Conservation (phyloP, 2,113 vertebrate genomes). For the Nothoprocta perdicaria region DNA sequence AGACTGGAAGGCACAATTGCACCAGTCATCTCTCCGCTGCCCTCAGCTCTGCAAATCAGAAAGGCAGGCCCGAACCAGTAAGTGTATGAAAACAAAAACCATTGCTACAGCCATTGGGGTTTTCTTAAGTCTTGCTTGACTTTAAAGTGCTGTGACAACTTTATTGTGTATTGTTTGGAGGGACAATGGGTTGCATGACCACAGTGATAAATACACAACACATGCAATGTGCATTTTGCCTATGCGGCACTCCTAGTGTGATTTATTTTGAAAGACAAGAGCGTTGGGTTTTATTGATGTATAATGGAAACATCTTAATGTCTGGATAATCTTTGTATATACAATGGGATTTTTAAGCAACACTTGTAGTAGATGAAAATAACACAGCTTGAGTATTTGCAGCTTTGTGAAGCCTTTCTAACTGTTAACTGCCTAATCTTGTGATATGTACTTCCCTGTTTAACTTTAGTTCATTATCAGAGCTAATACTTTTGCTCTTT, state of each 20-base stretch:
- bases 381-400: neutral
- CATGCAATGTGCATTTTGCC: neutral
- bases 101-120: neutral
- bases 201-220: neutral
- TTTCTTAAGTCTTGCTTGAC: neutral
- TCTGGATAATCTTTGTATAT: neutral
- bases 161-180: neutral
- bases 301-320: neutral
- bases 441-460: neutral
- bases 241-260: neutral
- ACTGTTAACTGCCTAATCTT: neutral
- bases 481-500: neutral
- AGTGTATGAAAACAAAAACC: neutral
- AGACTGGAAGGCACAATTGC: neutral
- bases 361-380: neutral
- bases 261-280: neutral
- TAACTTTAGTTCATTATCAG: neutral
- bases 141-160: neutral
- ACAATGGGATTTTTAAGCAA: neutral
- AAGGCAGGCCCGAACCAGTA: neutral
- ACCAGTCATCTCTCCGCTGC: neutral
- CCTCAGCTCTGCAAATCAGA: neutral
- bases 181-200: neutral
- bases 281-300: neutral
- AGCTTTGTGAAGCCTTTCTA: neutral